phyloP scores from a whole-genome alignment of 1,140 invertebrate genomes.

The Physella acuta region DNA sequence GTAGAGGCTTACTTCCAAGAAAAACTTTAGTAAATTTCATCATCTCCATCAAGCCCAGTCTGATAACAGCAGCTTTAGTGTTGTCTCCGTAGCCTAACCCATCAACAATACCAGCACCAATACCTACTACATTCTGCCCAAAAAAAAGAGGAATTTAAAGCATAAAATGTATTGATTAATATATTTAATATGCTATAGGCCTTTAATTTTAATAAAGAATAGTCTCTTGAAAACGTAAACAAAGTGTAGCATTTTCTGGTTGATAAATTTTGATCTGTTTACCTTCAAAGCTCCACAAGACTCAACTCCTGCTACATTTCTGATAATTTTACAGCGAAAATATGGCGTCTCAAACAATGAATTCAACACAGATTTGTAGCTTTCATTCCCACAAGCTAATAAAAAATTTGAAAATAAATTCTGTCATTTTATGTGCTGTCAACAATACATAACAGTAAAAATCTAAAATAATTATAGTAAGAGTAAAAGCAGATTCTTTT shows the following conservation, averaged over 20 bases:
- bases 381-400: slow-evolving; percentile 40
- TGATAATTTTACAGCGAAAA: slow-evolving; percentile 92
- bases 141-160: not conserved
- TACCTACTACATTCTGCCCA: slow-evolving; percentile 92
- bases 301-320: slow-evolving; percentile 95
- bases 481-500: too few species aligned
- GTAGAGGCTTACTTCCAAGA: slow-evolving; percentile 10
- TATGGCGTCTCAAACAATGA: slow-evolving; percentile 91
- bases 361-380: slow-evolving; percentile 68
- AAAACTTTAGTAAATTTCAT: slow-evolving; percentile 58
- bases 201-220: not conserved
- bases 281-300: slow-evolving; percentile 94
- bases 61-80: slow-evolving; percentile 97
- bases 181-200: not conserved
- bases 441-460: too few species aligned
- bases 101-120: slow-evolving; percentile 96
- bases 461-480: too few species aligned
- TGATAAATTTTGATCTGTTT: not conserved
- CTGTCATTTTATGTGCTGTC: too few species aligned
- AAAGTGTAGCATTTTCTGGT: not conserved
- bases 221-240: not conserved
- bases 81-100: slow-evolving; percentile 94
- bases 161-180: not conserved
- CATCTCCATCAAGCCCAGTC: slow-evolving; percentile 90
- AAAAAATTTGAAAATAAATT: too few species aligned